These are phyloP conservation scores for Tetragnatha versicolor DNA, from an alignment of 1,140 invertebrate genomes.

Conservation along the genomic window DNA sequence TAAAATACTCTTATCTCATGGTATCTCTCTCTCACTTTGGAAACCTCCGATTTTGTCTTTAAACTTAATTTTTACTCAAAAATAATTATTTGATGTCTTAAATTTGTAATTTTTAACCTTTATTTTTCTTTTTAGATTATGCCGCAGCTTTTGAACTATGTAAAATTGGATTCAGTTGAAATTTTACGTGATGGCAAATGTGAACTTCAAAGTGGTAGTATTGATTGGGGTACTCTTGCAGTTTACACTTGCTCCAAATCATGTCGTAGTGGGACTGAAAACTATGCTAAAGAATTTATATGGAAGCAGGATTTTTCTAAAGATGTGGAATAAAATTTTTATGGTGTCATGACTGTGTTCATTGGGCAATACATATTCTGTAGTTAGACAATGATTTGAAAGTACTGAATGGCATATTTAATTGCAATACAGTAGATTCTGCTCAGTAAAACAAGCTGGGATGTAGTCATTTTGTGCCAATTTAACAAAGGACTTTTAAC, in stretches of 20 bases:
- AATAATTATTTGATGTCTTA: no score
- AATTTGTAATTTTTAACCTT: no score
- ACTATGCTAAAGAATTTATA: slow-evolving; percentile 79
- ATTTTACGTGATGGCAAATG: slow-evolving; percentile 58
- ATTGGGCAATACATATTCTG: background rate
- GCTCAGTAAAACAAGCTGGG: no score
- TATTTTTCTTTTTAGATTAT: slow-evolving; percentile 75
- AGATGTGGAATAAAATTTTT: background rate
- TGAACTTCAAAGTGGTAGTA: no score
- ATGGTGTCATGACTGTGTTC: background rate
- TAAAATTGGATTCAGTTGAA: slow-evolving; percentile 73
- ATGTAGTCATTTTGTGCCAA: no score
- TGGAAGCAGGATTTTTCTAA: slow-evolving; percentile 85
- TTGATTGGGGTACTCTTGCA: slow-evolving; percentile 89
- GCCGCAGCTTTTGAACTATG: slow-evolving; percentile 84
- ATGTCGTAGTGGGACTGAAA: slow-evolving; percentile 70
- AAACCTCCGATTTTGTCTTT: no score
- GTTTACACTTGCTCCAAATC: slow-evolving; percentile 85
- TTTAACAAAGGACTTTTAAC: no score
- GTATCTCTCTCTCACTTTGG: no score
- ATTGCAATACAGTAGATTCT: background rate
- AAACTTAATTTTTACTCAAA: no score
- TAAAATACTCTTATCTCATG: no score
- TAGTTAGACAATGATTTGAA: background rate
- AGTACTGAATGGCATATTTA: background rate